A percentile compares a stretch with the other conserved stretches of the same genome.
Conservation (phyloP, 2,888 invertebrate species). For the Parthenolecanium corni region DNA sequence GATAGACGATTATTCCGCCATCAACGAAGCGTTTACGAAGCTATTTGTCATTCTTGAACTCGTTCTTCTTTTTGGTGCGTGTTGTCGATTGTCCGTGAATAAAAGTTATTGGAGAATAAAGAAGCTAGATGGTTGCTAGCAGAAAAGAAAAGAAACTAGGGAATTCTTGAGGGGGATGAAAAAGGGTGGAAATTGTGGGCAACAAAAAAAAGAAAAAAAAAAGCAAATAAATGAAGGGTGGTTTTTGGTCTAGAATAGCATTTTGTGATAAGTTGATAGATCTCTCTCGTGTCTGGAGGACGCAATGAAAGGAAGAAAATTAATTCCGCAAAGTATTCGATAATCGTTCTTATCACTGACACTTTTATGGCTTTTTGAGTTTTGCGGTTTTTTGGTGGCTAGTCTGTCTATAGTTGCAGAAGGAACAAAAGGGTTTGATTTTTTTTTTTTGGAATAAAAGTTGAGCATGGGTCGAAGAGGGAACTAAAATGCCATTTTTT, state of each 20-base stretch:
- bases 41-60: slow-evolving; percentile 27
- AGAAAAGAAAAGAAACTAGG: background rate
- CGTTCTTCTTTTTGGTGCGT: background rate
- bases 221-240: background rate
- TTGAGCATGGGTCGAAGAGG: too few species aligned
- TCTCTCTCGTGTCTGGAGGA: background rate
- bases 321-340: slow-evolving; percentile 8
- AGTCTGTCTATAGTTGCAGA: too few species aligned
- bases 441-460: too few species aligned
- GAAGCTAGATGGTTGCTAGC: background rate
- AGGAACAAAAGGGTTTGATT: too few species aligned
- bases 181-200: background rate
- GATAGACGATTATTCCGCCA: slow-evolving; percentile 26
- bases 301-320: slow-evolving; percentile 15
- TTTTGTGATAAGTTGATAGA: slow-evolving; percentile 15
- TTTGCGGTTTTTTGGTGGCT: background rate
- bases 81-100: slow-evolving; percentile 22
- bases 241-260: background rate
- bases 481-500: too few species aligned
- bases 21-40: slow-evolving; percentile 26
- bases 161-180: background rate
- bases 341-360: slow-evolving; percentile 2
- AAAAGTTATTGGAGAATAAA: slow-evolving; percentile 4
- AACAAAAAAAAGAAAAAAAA: too few species aligned
- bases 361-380: background rate